A percentile compares a stretch with the other conserved stretches of the same genome.
Conservation (phyloP, 2,113 vertebrate genomes). For the Monopterus albus region DNA sequence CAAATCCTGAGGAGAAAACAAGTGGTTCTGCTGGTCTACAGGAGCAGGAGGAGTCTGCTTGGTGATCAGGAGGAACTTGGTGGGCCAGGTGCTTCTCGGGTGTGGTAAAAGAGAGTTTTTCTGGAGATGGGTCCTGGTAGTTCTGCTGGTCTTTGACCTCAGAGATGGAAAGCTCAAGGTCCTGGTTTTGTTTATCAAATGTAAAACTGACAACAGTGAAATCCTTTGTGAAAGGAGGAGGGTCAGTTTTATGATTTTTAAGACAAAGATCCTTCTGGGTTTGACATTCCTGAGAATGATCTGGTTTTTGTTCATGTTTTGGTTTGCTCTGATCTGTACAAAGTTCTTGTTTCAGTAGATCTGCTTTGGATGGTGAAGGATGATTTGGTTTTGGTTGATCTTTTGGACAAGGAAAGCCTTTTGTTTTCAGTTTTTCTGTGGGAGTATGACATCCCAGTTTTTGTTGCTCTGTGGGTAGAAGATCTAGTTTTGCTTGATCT, state of each 20-base stretch:
- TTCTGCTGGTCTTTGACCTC: slow-evolving; percentile 11
- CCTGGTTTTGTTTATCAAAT: background rate
- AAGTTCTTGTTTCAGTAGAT: background rate
- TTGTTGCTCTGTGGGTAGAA: background rate
- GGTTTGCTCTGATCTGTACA: background rate
- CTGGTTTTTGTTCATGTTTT: background rate
- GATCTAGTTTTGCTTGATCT: background rate
- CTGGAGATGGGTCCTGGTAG: background rate
- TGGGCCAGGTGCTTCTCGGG: background rate
- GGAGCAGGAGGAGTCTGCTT: background rate
- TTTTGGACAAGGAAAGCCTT: background rate
- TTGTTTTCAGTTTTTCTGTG: background rate
- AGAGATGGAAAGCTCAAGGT: background rate
- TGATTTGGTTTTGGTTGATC: background rate
- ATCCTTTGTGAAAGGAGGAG: background rate
- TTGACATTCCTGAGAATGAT: background rate
- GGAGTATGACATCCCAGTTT: no score
- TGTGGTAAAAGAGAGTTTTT: background rate
- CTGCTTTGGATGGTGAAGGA: background rate
- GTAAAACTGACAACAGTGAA: background rate
- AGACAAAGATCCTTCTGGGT: background rate
- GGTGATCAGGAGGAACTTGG: background rate
- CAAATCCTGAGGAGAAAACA: background rate
- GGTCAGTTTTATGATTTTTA: background rate
- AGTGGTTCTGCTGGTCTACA: background rate